Evolutionary conservation across 2,113 vertebrate genomes (phyloP), one percentile per base, ranked within the genome.

Genomic region (Campylorhamphus procurvoides): DNA sequence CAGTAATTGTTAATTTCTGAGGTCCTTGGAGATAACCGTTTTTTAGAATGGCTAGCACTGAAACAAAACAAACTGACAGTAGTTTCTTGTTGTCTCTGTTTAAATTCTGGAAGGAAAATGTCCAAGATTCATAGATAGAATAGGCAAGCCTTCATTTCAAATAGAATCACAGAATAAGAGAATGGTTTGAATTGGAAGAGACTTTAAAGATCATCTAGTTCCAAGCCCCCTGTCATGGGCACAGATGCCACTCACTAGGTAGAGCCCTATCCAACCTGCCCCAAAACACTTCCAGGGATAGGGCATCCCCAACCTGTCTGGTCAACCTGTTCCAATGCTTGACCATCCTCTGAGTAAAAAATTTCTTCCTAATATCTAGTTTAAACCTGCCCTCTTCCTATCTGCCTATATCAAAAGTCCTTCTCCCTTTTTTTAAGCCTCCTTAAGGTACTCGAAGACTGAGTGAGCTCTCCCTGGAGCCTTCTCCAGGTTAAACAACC

Each of bases 1-100:
- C 44, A 91, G 64, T 58, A 89, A 76, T 62, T 94, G 63, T 83
- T 90, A 72, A 91, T 87, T 94, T 91, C 89, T 73, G 53, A 62
- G 63, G 10, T 76, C 74, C 60, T 94, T 84, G 49, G 49, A 63
- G 52, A 59, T 39, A 59, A 49, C 40, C 84, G n/a, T 29, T 78
- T 78, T 91, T 87, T 37, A 93, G 81, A 93, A 89, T 28, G 0
- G 9, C 37, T 79, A 50, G 10, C 37, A 55, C 23, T 73, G 53
- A 86, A 94, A 76, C 4, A 7, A 68, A 89, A 81, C 63, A 39
- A 77, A 31, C 19, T 77, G 77, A 78, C 12, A 52, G 16, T 11
- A 72, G 44, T 60, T 92, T 60, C 69, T 77, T 5, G 1, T 78
- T 2, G 1, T 64, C n/a, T 79, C 18, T 69, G 17, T 56, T 82